These are phyloP conservation scores for Phortica okadai DNA, from an alignment of 2,888 invertebrate genomes.

Conservation along the genomic window DNA sequence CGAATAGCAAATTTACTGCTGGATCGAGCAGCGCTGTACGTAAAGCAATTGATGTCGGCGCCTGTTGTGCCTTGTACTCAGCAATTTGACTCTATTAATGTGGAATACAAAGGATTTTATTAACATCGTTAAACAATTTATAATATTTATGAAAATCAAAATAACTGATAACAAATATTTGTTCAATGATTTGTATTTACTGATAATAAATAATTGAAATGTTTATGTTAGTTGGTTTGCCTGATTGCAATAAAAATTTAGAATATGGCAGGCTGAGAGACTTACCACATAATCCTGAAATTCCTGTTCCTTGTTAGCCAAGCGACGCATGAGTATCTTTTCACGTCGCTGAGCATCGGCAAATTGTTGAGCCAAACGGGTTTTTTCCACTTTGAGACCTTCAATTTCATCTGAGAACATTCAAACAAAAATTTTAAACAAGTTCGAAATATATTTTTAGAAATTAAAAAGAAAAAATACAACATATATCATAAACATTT, in stretches of 20 bases:
- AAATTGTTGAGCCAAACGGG: slow-evolving; percentile 87
- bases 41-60: slow-evolving; percentile 85
- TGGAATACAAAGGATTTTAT: not conserved
- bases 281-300: slow-evolving; percentile 96
- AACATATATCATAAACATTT: not conserved
- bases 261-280: slow-evolving; percentile 47
- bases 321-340: slow-evolving; percentile 92
- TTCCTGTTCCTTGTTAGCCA: slow-evolving; percentile 97
- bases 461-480: slow-evolving; percentile 17
- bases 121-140: no score
- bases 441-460: slow-evolving; percentile 30
- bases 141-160: not conserved
- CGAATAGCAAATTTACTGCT: slow-evolving; percentile 94
- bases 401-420: slow-evolving; percentile 72
- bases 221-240: no score
- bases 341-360: slow-evolving; percentile 93
- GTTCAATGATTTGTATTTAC: slow-evolving; percentile 7
- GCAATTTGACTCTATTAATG: slow-evolving; percentile 89
- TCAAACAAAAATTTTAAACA: slow-evolving; percentile 31
- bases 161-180: slow-evolving; percentile 12
- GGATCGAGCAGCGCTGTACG: slow-evolving; percentile 94
- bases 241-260: no score
- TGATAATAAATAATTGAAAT: no score
- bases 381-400: slow-evolving; percentile 82
- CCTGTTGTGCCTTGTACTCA: slow-evolving; percentile 93